phyloP scores from a whole-genome alignment of 2,113 vertebrate species.

The Ailurus styani region DNA sequence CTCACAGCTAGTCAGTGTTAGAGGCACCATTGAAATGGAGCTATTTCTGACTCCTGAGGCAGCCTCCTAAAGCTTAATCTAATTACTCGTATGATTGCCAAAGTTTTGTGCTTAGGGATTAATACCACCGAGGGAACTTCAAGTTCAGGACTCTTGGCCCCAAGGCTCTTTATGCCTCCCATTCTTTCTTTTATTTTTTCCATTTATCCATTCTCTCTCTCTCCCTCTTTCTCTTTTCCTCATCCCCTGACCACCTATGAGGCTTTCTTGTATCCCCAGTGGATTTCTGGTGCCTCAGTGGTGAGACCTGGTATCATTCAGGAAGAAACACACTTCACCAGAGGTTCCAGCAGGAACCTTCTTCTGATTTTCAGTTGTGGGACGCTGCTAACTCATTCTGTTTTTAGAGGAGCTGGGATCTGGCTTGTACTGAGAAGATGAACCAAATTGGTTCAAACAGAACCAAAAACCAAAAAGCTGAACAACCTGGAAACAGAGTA shows the following conservation, averaged over 20 bases:
- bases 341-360: background rate
- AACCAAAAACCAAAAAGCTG: background rate
- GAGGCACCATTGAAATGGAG: background rate
- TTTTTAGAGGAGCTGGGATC: background rate
- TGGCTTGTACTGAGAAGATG: background rate
- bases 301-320: background rate
- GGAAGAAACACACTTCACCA: background rate
- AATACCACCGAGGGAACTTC: background rate
- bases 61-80: background rate
- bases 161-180: background rate
- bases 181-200: background rate
- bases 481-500: background rate
- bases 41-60: background rate
- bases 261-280: background rate
- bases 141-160: background rate
- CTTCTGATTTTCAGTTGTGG: background rate
- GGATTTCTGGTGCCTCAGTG: background rate
- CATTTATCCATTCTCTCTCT: background rate
- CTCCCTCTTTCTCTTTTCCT: background rate
- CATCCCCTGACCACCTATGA: background rate
- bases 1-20: background rate
- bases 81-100: background rate
- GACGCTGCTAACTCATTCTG: background rate
- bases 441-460: background rate
- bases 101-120: background rate